Base-by-base conservation (phyloP, 2,888 invertebrate genomes). In the Diplolepis rosae region DNA sequence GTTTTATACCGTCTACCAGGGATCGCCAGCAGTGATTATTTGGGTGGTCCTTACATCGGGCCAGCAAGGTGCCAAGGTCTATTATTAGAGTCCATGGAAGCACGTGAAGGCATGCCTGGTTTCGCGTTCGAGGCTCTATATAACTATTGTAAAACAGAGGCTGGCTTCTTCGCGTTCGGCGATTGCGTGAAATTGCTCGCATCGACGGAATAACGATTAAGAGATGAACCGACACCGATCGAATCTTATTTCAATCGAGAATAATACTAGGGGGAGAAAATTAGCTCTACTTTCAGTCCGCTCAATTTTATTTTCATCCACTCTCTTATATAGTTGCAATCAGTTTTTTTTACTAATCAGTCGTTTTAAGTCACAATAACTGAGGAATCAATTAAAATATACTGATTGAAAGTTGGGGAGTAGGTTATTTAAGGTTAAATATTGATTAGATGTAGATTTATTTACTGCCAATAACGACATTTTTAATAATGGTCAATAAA, bases 51-150 rank as follows among this genome's bases (percentile, higher is more conserved):
- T 69, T 45, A 51, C 22, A 45, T 69, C 73, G 75, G 74, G 69
- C 67, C 75, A 78, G 80, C 75, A 66, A 83, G 79, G 80, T 84
- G 83, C 82, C 83, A 82, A 82, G 78, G 76, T 84, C 82, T 85
- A 86, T 86, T 84, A 86, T 86, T 85, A 85, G 80, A 83, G 80
- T 77, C 73, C 72, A 71, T 75, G 77, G 79, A 77, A 77, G 77
- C 76, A 79, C 79, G 79, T 76, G 77, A 81, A 78, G 79, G 79
- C 75, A 80, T 74, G 80, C 79, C 75, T 68, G 68, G 32, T 65
- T 67, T 65, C 42, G 66, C 51, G 28, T 27, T 28, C 56, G 54
- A 66, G 71, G 45, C 65, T 68, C 66, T 42, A n/a, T 30, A 35
- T 13, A 24, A 39, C 39, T 24, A 61, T 39, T 39, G 39, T 39